Evolutionary conservation across 2,888 invertebrate species (phyloP).

Genomic region (Chloroclystis v-ata): DNA sequence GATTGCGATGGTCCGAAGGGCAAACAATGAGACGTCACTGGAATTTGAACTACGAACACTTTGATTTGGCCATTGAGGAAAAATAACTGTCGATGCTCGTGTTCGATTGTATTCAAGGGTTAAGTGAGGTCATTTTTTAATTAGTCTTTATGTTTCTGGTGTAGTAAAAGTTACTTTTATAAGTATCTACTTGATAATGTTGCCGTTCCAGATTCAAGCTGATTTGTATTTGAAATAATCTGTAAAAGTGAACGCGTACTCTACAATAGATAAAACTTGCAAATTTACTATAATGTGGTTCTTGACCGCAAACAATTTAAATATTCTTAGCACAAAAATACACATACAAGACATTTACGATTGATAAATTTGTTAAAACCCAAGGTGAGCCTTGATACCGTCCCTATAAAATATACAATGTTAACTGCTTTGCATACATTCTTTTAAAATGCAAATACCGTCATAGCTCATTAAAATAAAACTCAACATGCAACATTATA

Average conservation of each 20-base stretch:
- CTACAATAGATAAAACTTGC: too few relatives aligned
- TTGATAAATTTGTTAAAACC: too few relatives aligned
- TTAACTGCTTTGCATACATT: slow-evolving; percentile 27
- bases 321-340: too few relatives aligned
- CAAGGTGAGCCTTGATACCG: too few relatives aligned
- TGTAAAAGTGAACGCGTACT: too few relatives aligned
- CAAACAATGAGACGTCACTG: slow-evolving; percentile 40
- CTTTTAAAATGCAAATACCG: slow-evolving; percentile 29
- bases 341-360: too few relatives aligned
- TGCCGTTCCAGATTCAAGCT: too few relatives aligned
- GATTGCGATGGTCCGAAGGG: slow-evolving; percentile 32
- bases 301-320: too few relatives aligned
- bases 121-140: not conserved
- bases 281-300: too few relatives aligned
- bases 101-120: not conserved
- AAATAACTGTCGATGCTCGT: slow-evolving; percentile 22
- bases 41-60: slow-evolving; percentile 15
- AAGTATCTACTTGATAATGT: too few relatives aligned
- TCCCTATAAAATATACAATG: slow-evolving; percentile 14
- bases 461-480: slow-evolving; percentile 31
- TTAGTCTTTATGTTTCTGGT: not conserved
- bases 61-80: not conserved
- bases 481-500: slow-evolving; percentile 30
- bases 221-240: too few relatives aligned
- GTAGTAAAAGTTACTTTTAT: too few relatives aligned